Base-by-base conservation (phyloP, 2,888 invertebrate genomes). In the Morpho deidamia region DNA sequence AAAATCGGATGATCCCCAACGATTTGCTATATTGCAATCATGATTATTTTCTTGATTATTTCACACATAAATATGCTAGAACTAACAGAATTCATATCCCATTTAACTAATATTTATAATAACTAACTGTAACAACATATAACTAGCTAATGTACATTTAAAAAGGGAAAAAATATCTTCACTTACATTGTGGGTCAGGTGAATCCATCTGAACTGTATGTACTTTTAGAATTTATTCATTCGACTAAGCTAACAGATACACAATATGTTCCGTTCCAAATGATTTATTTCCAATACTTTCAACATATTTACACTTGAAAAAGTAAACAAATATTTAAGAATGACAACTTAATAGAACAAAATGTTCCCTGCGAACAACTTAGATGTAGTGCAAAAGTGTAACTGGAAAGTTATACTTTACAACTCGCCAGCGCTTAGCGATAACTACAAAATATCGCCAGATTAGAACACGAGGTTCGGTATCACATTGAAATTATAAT, bases 401-500 rank as follows among this genome's bases (percentile, higher is more conserved):
- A n/a, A 46, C 23, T 39, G 32, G 23, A 46, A 34, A 40, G 8
- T 33, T 11, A 33, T 2, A 40, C 40, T 47, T 41, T 7, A 43
- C n/a, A 34, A 23, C 23, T 23, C 23, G 23, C 23, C 32, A 35
- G 45, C 51, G 45, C 38, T 38, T 46, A 44, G 47, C 14, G 51
- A 51, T 49, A 53, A 14, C 48, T 55, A 61, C 45, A 57, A 60
- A 51, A 58, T 70, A 69, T 51, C 55, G 60, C 53, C 54, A 59
- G 56, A 68, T 69, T 74, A 70, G 70, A 68, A 69, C 63, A 58
- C 57, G 67, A 60, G 67, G 66, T 44, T 23, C 64, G 76, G 76
- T 73, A 75, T 60, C 75, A 58, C 64, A 74, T 83, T 82, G 79
- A 82, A 83, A 84, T 84, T 85, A 74, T 83, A 86, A 87, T 86